Base-by-base conservation (phyloP, 1,140 invertebrate species). In the Drosophila baimaii region DNA sequence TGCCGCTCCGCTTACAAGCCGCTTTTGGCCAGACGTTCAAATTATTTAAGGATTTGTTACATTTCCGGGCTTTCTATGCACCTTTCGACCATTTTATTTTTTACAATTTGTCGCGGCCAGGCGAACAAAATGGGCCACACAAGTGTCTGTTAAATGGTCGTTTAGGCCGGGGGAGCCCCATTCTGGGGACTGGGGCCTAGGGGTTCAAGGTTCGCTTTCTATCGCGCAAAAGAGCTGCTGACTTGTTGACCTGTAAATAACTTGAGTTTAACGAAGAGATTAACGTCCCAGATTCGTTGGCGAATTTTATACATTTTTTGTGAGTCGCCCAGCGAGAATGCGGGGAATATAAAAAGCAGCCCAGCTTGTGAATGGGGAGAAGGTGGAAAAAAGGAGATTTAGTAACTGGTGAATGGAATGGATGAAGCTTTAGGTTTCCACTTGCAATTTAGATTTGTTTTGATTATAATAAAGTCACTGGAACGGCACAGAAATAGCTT, bases 1-100 rank as follows among this genome's bases (percentile, higher is more conserved):
- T 1, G 33, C 19, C 33, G 33, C 19, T 27, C 15, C 13, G 27
- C 41, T 33, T 27, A 29, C 54, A 44, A 33, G 41, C 57, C 41
- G 41, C n/a, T 25, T 25, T 17, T 43, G 68, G 61, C 31, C 73
- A 81, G 46, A 71, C 66, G 79, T 69, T 82, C 79, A 86, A 88
- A 88, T 88, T 88, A 86, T 86, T 88, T 86, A 72, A 85, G 83
- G 83, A 86, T 86, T 86, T 86, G 83, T 77, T 83, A 77, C 79
- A 77, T 83, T 86, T 86, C 63, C 46, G 46, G 43, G 41, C 54
- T 58, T 71, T 77, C 52, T 70, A 47, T 75, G 55, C 37, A 63
- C 47, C 61, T 76, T 69, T 66, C 35, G 64, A 54, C 47, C 69
- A 59, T 79, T 78, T 61, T 59, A 41, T 54, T 54, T 78, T 86